Base-by-base conservation (phyloP, 2,113 vertebrate species). In the Hystrix cristata region DNA sequence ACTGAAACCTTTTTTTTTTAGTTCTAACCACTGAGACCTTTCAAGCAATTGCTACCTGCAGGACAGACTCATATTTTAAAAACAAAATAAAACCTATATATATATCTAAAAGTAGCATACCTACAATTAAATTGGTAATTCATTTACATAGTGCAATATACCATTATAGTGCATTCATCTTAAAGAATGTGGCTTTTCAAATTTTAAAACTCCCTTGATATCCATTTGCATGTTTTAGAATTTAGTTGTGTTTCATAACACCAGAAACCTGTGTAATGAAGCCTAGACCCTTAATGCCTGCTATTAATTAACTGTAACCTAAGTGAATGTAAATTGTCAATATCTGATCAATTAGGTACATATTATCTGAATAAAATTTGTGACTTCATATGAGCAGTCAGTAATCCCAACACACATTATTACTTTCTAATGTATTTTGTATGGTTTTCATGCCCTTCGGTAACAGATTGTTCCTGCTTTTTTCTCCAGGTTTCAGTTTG, bases 381-480 rank as follows among this genome's bases (percentile, higher is more conserved):
- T 88, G 65, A 95, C 92, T 87, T 91, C 6, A 76, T n/a, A 84
- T 27, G 62, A 78, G 59, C n/a, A 90, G 43, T 99, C 98, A n/a
- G n/a, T n/a, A n/a, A n/a, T n/a, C n/a, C n/a, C n/a, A n/a, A n/a
- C n/a, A n/a, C n/a, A n/a, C n/a, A n/a, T n/a, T n/a, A n/a, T n/a
- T n/a, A 97, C 98, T 99, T 96, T 98, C 98, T 48, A 99, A 98
- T 0, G 99, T 99, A 34, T 98, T 99, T 98, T 99, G n/a, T 97
- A 99, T 98, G 91, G 98, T 99, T 95, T 99, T 99, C 99, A 99
- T 99, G 90, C 99, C 99, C 95, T 98, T 99, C 95, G 99, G 95
- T 97, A 99, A 97, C 96, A 98, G 99, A 83, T 99, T 99, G 31
- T 98, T 99, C 93, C 98, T 99, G 97, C 99, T 99, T 97, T 98